Evolutionary conservation across 2,113 vertebrate species (phyloP), one percentile per base, ranked within the genome.

Genomic region (Patagioenas fasciata): DNA sequence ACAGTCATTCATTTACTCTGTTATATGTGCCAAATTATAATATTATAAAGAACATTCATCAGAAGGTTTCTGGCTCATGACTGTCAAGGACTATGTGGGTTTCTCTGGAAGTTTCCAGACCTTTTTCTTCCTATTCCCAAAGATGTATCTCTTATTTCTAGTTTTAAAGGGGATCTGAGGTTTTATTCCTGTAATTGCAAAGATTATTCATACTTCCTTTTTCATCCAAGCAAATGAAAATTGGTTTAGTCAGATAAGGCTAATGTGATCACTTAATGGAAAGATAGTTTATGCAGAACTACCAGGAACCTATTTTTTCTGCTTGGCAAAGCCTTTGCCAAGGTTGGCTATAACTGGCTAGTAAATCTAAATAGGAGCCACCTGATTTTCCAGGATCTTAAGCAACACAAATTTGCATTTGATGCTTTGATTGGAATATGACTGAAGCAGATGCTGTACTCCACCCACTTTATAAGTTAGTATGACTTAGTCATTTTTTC

Each of bases 1-100:
- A 36, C 31, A 96, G 92, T 93, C 77, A 93, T 92, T 95, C 93
- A 97, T 95, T 96, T 94, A 34, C 40, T 78, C 69, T 75, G 50
- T 97, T 85, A 75, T 53, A 79, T 69, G 72, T 72, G 65, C 69
- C 40, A 86, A 16, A 81, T 81, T 88, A n/a, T 62, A 90, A 73
- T 23, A 26, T 62, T 83, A 80, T 32, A 85, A 89, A 64, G 80
- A 66, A 73, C 48, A 64, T 77, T 93, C 86, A 95, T 97, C 84
- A 95, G 77, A 87, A 89, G 4, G 15, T 34, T 93, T 81, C 53
- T 95, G 73, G 34, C 61, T 62, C 69, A 17, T 67, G 48, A 77
- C 29, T 83, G 51, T 73, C 53, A 66, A 66, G 31, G 75, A 75
- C 50, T 80, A 31, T 80, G 69, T 88, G 62, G 74, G 36, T 80